phyloP scores from a whole-genome alignment of 35 echinoderm and acorn worm genomes.

The Strongylocentrotus purpuratus region DNA sequence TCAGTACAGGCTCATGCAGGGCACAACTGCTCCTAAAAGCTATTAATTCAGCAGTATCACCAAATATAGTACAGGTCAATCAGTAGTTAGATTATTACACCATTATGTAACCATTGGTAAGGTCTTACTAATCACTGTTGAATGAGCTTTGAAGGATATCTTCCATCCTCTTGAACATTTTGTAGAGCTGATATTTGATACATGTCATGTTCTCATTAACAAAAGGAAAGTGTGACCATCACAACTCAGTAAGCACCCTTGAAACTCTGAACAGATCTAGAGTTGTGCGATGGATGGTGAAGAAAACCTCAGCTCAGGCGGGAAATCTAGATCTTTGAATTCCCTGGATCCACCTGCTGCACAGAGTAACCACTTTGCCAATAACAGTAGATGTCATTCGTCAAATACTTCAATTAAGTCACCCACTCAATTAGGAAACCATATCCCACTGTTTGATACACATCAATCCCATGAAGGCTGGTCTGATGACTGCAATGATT shows the following conservation, averaged over 20 bases:
- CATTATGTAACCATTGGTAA: not conserved
- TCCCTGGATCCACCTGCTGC: not conserved
- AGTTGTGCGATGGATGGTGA: not conserved
- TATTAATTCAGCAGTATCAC: not conserved
- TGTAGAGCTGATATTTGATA: not conserved
- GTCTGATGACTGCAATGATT: not conserved
- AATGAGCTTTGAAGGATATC: not conserved
- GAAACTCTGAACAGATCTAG: not conserved
- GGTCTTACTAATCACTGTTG: not conserved
- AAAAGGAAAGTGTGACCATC: not conserved
- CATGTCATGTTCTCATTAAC: not conserved
- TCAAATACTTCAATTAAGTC: not conserved
- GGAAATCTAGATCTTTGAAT: not conserved
- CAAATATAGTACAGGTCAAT: not conserved
- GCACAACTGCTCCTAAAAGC: not conserved
- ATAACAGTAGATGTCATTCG: not conserved
- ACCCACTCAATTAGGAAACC: not conserved
- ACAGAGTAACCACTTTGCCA: not conserved
- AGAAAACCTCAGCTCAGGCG: not conserved
- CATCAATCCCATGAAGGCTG: not conserved
- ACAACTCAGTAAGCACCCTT: not conserved
- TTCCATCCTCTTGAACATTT: not conserved
- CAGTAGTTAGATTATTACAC: not conserved
- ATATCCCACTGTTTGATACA: not conserved
- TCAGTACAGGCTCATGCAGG: not conserved